Base-by-base conservation (phyloP, 1,140 invertebrate species). In the Antheraea mylitta region DNA sequence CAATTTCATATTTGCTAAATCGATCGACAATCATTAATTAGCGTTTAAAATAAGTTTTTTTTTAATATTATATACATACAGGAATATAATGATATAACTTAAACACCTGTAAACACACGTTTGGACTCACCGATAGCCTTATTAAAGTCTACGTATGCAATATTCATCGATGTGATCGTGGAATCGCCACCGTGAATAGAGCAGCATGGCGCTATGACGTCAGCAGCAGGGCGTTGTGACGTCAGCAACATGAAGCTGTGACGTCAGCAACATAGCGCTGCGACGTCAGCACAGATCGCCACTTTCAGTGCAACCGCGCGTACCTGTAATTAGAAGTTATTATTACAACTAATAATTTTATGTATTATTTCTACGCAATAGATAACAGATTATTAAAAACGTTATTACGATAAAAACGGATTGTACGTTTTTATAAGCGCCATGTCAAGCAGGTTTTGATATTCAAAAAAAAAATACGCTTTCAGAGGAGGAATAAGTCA, bases 231-330 rank as follows among this genome's bases (percentile, higher is more conserved):
- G 4, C 22, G 22, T 4, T 30, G 22, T 30, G 22, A 30, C 22
- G 22, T 2, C 22, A 30, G 22, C 22, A 30, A 30, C 22, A 30
- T 30, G 22, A 30, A 1, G 22, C 22, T 30, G 22, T 30, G 22
- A 30, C 22, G 22, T 2, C 22, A 30, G 22, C 22, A 30, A 4
- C 22, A 30, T 30, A 4, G 4, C 22, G 22, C 22, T 30, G 22
- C 4, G 22, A 30, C 22, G 66, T 75, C 71, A 76, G 60, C 70
- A 71, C 80, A 76, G 78, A 73, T 69, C 69, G 66, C 70, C 78
- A 72, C 75, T 67, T 73, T 84, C 72, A 90, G 72, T 89, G 76
- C 69, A 90, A 83, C 63, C 87, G 87, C 87, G 86, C 85, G 86
- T 90, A 90, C 78, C 87, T 90, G 85, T 19, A 85, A 84, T 66